Evolutionary conservation across 2,113 vertebrate species (phyloP).

Genomic region (Tretioscincus oriximinensis): DNA sequence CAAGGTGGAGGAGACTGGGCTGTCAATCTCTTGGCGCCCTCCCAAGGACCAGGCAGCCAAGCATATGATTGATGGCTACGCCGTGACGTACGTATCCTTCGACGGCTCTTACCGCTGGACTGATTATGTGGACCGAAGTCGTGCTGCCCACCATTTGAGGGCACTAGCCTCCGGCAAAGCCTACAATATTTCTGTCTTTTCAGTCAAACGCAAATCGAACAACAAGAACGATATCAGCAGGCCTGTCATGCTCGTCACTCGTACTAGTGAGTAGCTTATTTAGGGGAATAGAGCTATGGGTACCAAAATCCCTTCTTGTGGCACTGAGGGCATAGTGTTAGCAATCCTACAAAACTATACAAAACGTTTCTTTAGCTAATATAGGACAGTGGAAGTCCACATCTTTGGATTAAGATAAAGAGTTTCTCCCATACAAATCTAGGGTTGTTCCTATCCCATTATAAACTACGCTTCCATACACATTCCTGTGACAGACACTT

Average conservation of each 20-base stretch:
- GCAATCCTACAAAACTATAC: neutral
- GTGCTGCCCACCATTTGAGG: slow-evolving; percentile 84
- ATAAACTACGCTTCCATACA: neutral
- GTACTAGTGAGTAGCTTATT: slow-evolving; percentile 84
- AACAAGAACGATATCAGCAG: slow-evolving; percentile 92
- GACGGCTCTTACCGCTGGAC: slow-evolving; percentile 84
- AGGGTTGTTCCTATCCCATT: neutral
- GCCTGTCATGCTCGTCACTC: slow-evolving; percentile 83
- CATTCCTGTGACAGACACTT: neutral
- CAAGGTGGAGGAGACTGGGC: slow-evolving; percentile 88
- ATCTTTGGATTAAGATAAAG: neutral
- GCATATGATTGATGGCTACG: slow-evolving; percentile 87
- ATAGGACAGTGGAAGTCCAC: neutral
- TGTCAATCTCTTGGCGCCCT: slow-evolving; percentile 91
- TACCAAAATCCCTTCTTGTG: neutral
- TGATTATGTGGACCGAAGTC: slow-evolving; percentile 87
- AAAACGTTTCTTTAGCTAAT: neutral
- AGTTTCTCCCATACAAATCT: neutral
- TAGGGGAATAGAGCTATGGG: slow-evolving; percentile 34
- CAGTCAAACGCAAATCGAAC: slow-evolving; percentile 89
- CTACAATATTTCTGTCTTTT: slow-evolving; percentile 97
- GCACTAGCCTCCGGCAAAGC: slow-evolving; percentile 85
- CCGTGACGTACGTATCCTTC: slow-evolving; percentile 86
- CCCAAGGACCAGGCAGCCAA: slow-evolving; percentile 74
- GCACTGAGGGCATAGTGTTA: neutral